Base-by-base conservation (phyloP, 2,888 invertebrate genomes). In the Drosophila imparisetae region DNA sequence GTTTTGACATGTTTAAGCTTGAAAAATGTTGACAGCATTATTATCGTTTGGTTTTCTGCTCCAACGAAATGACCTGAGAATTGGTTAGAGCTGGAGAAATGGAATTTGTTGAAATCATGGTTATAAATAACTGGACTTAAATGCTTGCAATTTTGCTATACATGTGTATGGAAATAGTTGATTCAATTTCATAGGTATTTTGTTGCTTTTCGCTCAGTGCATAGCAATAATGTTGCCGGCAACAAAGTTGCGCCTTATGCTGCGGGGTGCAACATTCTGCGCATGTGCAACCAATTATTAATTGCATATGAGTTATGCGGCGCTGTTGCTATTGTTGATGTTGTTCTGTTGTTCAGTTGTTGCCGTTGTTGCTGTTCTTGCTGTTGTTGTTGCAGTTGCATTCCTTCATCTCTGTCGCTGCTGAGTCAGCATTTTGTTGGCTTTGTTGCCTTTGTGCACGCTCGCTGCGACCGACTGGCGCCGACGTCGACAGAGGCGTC, bases 251-350 rank as follows among this genome's bases (percentile, higher is more conserved):
- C 79, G 73, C 79, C 81, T 81, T 83, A 80, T 81, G 82, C 80
- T 84, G 82, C 72, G 67, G 82, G 75, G 80, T 52, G 78, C 73
- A 63, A 65, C 80, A 81, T 78, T 81, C 75, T 80, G 87, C 78
- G 83, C 86, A 81, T 85, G 84, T 83, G 88, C 87, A 89, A 88
- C 89, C 90, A 89, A 90, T 90, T 90, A 90, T 90, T 90, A 90
- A 90, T 90, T 90, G 90, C 90, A 87, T 84, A 89, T 89, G 90
- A 89, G 89, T 90, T 89, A 89, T 89, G 80, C 78, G 80, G 69
- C 73, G 72, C 62, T 60, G 71, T 59, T 62, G 61, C 45, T 52
- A 45, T 53, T 74, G 63, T 48, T 64, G 61, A 30, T 48, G 66
- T 63, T 62, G 70, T 40, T 40, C 40, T 32, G 32, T 32, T 32